Evolutionary conservation across 64 coral and sea anemone genomes (phyloP).

Genomic region (Acropora yongei): DNA sequence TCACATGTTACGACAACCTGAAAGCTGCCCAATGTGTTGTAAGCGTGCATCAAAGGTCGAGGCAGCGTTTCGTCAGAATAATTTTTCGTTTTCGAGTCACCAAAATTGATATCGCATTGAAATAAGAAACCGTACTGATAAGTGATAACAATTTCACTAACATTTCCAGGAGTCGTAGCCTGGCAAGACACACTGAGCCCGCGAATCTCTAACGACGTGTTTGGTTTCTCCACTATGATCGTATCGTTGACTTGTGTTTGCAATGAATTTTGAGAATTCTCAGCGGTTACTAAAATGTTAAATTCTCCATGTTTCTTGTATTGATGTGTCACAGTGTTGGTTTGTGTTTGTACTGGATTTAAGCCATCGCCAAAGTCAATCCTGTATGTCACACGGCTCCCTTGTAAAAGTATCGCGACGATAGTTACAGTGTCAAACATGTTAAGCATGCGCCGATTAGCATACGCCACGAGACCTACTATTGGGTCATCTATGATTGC

Average conservation of each 20-base stretch:
- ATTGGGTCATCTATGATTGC: slow-evolving; percentile 66
- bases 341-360: background rate
- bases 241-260: background rate
- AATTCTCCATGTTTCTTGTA: slow-evolving; percentile 59
- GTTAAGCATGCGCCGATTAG: background rate
- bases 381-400: slow-evolving; percentile 44
- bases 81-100: slow-evolving; percentile 1
- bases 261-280: slow-evolving; percentile 35
- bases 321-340: slow-evolving; percentile 20
- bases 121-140: slow-evolving; percentile 64
- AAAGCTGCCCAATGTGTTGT: slow-evolving; percentile 42
- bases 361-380: slow-evolving; percentile 78
- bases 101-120: slow-evolving; percentile 53
- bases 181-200: slow-evolving; percentile 59
- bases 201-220: slow-evolving; percentile 36
- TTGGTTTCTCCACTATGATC: slow-evolving; percentile 26
- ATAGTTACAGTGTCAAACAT: slow-evolving; percentile 38
- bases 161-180: slow-evolving; percentile 50
- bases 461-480: slow-evolving; percentile 43
- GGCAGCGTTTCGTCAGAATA: slow-evolving; percentile 3
- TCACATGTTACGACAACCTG: slow-evolving; percentile 31
- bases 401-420: slow-evolving; percentile 11
- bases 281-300: slow-evolving; percentile 25
- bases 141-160: slow-evolving; percentile 50
- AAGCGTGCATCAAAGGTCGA: slow-evolving; percentile 41